A percentile compares a stretch with the other conserved stretches of the same genome.
phyloP scores from a whole-genome alignment of 2,113 vertebrate species.

The Psammodynastes pulverulentus region DNA sequence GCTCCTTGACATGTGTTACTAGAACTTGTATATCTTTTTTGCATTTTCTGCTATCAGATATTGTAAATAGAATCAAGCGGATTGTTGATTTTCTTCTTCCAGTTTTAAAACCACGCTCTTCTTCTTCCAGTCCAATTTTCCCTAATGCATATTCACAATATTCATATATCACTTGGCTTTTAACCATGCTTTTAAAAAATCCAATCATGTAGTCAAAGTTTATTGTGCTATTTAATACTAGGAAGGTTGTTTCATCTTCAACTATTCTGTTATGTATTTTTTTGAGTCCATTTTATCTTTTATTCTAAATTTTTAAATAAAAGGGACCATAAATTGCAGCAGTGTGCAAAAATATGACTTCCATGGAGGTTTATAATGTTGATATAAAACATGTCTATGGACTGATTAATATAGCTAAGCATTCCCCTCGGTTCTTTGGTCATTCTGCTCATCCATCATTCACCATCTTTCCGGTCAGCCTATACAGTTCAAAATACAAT shows the following conservation, averaged over 20 bases:
- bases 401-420: not conserved
- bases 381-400: not conserved
- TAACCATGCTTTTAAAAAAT: not conserved
- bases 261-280: not conserved
- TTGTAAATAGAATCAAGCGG: not conserved
- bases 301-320: not conserved
- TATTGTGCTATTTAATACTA: not conserved
- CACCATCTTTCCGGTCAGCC: not conserved
- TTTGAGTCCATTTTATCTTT: not conserved
- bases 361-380: not conserved
- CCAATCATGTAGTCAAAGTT: not conserved
- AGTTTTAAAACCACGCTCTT: not conserved
- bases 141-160: not conserved
- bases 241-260: not conserved
- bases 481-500: not conserved
- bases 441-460: not conserved
- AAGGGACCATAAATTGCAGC: not conserved
- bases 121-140: not conserved
- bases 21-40: not conserved
- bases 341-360: not conserved
- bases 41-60: not conserved
- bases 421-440: not conserved
- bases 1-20: not conserved
- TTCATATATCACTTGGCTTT: not conserved
- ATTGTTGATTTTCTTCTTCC: not conserved